Percentiles rank a stretch among this genome's conserved stretches.
phyloP scores from a whole-genome alignment of 2,113 vertebrate species.

The Ellobius talpinus region DNA sequence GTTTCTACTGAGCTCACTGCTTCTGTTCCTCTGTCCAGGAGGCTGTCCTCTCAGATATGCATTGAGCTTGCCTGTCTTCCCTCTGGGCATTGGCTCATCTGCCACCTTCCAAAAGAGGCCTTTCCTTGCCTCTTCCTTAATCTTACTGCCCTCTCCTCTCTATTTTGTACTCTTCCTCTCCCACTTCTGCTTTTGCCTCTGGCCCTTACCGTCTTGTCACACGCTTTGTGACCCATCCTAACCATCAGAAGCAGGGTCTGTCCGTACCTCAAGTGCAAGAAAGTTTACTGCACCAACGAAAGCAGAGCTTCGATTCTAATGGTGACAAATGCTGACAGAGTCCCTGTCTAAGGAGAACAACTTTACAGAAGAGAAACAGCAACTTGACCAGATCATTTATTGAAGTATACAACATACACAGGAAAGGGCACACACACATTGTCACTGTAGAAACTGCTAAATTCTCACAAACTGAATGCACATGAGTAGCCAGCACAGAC shows the following conservation, averaged over 20 bases:
- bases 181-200: not conserved
- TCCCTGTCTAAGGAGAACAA: slow-evolving; percentile 2
- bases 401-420: slow-evolving; percentile 5
- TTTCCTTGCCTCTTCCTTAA: not conserved
- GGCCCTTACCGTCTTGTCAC: not conserved
- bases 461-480: slow-evolving; percentile 17
- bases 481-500: not conserved
- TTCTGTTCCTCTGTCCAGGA: not conserved
- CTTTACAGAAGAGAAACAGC: slow-evolving; percentile 9
- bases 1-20: not conserved
- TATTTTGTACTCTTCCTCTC: too few species aligned
- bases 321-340: slow-evolving; percentile 1
- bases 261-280: not conserved
- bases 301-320: not conserved
- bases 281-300: not conserved
- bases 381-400: not conserved
- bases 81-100: not conserved
- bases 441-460: not conserved
- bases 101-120: not conserved
- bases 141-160: not conserved
- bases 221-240: not conserved
- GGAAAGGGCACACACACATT: not conserved
- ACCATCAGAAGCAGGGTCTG: not conserved
- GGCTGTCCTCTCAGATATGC: not conserved
- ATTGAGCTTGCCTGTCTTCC: not conserved